Evolutionary conservation across 2,888 invertebrate genomes (phyloP), one percentile per base, ranked within the genome.

Genomic region (Dolomedes plantarius): DNA sequence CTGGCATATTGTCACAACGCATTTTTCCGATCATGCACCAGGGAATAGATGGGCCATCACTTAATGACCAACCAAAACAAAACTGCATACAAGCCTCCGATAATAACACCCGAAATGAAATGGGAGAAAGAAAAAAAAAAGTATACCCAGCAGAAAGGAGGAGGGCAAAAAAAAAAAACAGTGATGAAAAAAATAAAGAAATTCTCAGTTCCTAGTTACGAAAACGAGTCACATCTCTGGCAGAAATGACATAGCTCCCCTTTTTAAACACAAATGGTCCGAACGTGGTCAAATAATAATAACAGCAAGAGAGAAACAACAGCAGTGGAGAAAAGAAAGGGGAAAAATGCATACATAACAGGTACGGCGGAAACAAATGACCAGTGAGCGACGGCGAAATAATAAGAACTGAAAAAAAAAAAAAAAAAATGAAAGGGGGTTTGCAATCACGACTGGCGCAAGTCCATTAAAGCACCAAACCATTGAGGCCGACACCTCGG

Each of bases 401-500:
- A 65, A 65, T 65, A 65, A 29, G 23, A 64, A 31, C 9, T 13
- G 9, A 64, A 29, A 32, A 19, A 29, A 41, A 41, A 36, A 67
- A 67, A 46, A 29, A 64, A 65, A 27, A 23, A 16, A 29, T 7
- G 23, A 23, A 23, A 56, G 23, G 56, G 56, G 56, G 56, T 56
- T 56, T 23, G 56, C 23, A 56, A 56, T 56, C 56, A 56, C 56
- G 76, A 76, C 75, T 75, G 81, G 81, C 81, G 68, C 81, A 50
- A 41, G 64, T 76, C 82, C 82, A 83, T 83, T 83, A 83, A 69
- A 68, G 29, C 68, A 29, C 32, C 56, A 23, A 73, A 39, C 67
- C 81, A 82, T 69, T 75, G 56, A 82, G 71, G 73, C 69, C 81
- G 65, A 83, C 82, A 83, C 82, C 82, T 83, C 72, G 31, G 64